Base-by-base conservation (phyloP, 2,888 invertebrate genomes). In the Harpalus rubripes region DNA sequence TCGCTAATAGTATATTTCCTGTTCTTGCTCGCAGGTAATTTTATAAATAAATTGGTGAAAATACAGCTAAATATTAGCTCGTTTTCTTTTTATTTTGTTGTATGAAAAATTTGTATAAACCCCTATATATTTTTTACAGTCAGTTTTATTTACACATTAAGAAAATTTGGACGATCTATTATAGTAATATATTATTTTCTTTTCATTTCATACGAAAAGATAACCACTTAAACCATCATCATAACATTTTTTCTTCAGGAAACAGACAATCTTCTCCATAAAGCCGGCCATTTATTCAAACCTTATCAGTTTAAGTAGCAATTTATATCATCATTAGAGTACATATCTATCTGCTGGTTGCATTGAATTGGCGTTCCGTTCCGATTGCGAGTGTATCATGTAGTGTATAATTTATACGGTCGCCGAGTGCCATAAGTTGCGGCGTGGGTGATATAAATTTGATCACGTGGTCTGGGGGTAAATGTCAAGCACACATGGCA, bases 401-500 rank as follows among this genome's bases (percentile, higher is more conserved):
- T 68, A 68, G n/a, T 39, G 39, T 68, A 32, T 68, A 68, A 68
- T 68, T 68, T 68, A 68, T 68, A 39, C 68, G 15, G n/a, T 39
- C 7, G 68, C 68, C 39, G 32, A 68, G 39, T 5, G 32, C n/a
- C 68, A 68, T 68, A 68, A 74, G 72, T 74, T 44, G 72, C 12
- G 18, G 18, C 56, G 56, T 58, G 44, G 78, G 56, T 78, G 58
- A 78, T 78, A 78, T 78, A 78, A 58, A 78, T 78, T 78, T 78
- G 58, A 78, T 56, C 78, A 78, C 58, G 78, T 78, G 78, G 78
- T 58, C 16, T 58, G n/a, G 39, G 80, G 80, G 80, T 80, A 80
- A 80, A 80, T 80, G 80, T 80, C 80, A 80, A 80, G 59, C 80
- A 80, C 80, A 80, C 80, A 80, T 80, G 80, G 61, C 61, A 80